Evolutionary conservation across 2,113 vertebrate genomes (phyloP), one percentile per base, ranked within the genome.

Genomic region (Esox niger): DNA sequence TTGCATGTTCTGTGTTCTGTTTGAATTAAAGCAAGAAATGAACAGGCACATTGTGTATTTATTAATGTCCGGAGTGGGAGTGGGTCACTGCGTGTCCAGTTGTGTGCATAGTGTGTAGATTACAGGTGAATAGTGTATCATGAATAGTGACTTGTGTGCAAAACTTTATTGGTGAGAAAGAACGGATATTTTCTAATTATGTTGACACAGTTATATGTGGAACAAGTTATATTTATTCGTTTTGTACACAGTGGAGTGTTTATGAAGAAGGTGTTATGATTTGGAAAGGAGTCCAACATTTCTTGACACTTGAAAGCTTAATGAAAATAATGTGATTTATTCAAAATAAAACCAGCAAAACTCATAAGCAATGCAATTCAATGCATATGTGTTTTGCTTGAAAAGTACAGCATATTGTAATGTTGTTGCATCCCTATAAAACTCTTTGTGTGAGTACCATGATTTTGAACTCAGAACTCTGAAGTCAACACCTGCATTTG

Each of bases 91-190:
- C 25, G 25, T 57, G 55, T 8, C 2, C 7, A 10, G 23, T 56
- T 26, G 8, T 57, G 26, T 57, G 23, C 25, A 13, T 57, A 20
- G n/a, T 56, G 11, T 56, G 25, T 56, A 25, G n/a, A n/a, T n/a
- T n/a, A n/a, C n/a, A n/a, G n/a, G n/a, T n/a, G n/a, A n/a, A n/a
- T n/a, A n/a, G n/a, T n/a, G n/a, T n/a, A n/a, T n/a, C n/a, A n/a
- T n/a, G n/a, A n/a, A n/a, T n/a, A n/a, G n/a, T 56, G 55, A n/a
- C n/a, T n/a, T 43, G 33, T 63, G 60, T 62, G 6, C 20, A 10
- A 11, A 7, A 2, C 49, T 21, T 15, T 7, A 21, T 7, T 54
- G 8, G 21, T 2, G 7, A 21, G 47, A 52, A 21, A n/a, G 47
- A 23, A 21, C 47, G n/a, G 8, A 1, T 52, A 4, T 52, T n/a